Percentiles rank a stretch among this genome's conserved stretches.
phyloP scores from a whole-genome alignment of 2,113 vertebrate species.

The Damaliscus lunatus region DNA sequence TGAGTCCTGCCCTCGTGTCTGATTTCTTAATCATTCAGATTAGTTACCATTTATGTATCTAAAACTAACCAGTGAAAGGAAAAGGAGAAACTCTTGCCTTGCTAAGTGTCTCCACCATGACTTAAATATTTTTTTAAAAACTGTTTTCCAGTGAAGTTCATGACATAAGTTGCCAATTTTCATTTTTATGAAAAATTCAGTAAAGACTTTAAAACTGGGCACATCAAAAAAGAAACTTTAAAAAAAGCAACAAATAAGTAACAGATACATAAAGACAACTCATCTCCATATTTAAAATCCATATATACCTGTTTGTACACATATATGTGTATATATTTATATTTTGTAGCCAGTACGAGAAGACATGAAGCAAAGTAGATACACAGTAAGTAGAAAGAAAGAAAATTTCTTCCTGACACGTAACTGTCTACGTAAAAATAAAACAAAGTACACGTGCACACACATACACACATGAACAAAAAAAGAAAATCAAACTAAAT shows the following conservation, averaged over 20 bases:
- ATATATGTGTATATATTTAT: not conserved
- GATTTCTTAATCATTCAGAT: not conserved
- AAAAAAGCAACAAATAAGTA: not conserved
- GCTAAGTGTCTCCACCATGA: not conserved
- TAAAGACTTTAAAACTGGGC: not conserved
- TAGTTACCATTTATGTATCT: not conserved
- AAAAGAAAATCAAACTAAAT: not conserved
- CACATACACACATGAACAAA: not conserved
- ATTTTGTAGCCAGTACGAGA: not conserved
- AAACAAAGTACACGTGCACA: not conserved
- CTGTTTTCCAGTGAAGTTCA: not conserved
- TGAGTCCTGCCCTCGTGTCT: not conserved
- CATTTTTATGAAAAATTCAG: not conserved
- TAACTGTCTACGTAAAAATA: not conserved
- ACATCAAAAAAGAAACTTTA: not conserved
- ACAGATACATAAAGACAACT: not conserved
- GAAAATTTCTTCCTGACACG: not conserved
- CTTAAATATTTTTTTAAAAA: not conserved
- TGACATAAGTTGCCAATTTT: not conserved
- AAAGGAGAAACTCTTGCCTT: not conserved
- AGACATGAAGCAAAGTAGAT: not conserved
- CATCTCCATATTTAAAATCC: not conserved
- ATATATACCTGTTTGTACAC: not conserved
- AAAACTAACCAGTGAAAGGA: not conserved
- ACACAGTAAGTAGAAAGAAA: not conserved